Conservation (phyloP, 2,113 vertebrate species). For the Sialia sialis region DNA sequence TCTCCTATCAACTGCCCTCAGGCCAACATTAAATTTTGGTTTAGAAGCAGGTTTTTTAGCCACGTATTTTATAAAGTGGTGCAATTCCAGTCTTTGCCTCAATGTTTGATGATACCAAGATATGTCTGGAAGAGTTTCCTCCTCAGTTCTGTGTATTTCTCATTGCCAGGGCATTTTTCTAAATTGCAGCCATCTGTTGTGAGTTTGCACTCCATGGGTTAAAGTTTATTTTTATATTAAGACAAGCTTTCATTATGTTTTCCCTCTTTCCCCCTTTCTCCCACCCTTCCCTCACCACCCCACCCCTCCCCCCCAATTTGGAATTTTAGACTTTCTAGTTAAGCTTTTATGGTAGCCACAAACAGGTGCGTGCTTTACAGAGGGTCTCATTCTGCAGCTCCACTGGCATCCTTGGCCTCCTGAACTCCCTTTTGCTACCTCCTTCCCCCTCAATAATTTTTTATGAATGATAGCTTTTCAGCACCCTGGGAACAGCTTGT, state of each 20-base stretch:
- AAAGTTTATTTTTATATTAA: constrained; percentile 49
- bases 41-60: neutral
- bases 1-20: neutral
- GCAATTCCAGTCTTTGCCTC: neutral
- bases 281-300: too few species aligned
- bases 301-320: neutral
- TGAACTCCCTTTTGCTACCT: constrained; percentile 72
- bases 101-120: neutral
- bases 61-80: neutral
- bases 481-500: constrained; percentile 70
- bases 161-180: neutral
- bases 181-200: neutral
- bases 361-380: constrained; percentile 80
- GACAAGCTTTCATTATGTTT: constrained; percentile 61
- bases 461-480: constrained; percentile 85
- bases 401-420: constrained; percentile 69
- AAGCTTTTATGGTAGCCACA: constrained; percentile 69
- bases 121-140: neutral
- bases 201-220: constrained; percentile 32
- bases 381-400: constrained; percentile 73
- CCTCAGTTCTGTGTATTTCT: neutral
- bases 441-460: constrained; percentile 73
- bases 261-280: neutral
- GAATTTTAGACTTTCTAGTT: constrained; percentile 66
- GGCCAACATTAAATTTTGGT: neutral